phyloP scores from a whole-genome alignment of 2,888 invertebrate species.

The Auanema freiburgensis region DNA sequence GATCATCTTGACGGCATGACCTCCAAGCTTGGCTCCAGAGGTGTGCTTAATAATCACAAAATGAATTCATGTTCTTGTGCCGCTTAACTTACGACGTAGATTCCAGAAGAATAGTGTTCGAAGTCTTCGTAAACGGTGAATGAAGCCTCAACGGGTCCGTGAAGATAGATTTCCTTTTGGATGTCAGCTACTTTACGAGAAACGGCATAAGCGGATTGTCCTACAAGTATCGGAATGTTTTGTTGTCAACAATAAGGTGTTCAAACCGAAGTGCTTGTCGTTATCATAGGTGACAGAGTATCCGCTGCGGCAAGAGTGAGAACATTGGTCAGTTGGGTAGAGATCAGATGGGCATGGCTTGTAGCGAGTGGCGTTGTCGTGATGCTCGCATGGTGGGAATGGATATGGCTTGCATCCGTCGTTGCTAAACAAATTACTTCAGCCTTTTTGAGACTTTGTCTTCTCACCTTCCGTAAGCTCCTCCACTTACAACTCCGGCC shows the following conservation, averaged over 20 bases:
- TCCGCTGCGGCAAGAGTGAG: conserved; percentile 33
- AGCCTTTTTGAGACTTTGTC: background rate
- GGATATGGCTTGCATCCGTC: conserved; percentile 84
- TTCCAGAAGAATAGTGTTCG: conserved; percentile 41
- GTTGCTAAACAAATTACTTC: conserved; percentile 21
- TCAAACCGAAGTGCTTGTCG: conserved; percentile 41
- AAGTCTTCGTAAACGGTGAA: conserved; percentile 53
- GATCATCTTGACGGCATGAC: conserved; percentile 82
- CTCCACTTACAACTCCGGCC: conserved; percentile 83
- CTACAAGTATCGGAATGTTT: too few species aligned
- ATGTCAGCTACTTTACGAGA: conserved; percentile 49
- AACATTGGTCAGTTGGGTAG: conserved; percentile 46
- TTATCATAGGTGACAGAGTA: conserved; percentile 31
- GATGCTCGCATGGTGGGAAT: conserved; percentile 86
- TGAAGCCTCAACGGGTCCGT: conserved; percentile 49
- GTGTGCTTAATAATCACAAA: conserved; percentile 80
- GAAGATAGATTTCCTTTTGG: conserved; percentile 72
- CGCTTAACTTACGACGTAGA: conserved; percentile 71
- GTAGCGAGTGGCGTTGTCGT: conserved; percentile 75
- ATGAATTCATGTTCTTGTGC: conserved; percentile 71
- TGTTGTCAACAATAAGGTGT: background rate
- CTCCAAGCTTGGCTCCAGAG: conserved; percentile 75
- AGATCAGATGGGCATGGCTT: conserved; percentile 68
- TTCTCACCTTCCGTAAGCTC: conserved; percentile 66
- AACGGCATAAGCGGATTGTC: conserved; percentile 54